Evolutionary conservation across 2,113 vertebrate genomes (phyloP), one percentile per base, ranked within the genome.

Genomic region (Chaenocephalus aceratus): DNA sequence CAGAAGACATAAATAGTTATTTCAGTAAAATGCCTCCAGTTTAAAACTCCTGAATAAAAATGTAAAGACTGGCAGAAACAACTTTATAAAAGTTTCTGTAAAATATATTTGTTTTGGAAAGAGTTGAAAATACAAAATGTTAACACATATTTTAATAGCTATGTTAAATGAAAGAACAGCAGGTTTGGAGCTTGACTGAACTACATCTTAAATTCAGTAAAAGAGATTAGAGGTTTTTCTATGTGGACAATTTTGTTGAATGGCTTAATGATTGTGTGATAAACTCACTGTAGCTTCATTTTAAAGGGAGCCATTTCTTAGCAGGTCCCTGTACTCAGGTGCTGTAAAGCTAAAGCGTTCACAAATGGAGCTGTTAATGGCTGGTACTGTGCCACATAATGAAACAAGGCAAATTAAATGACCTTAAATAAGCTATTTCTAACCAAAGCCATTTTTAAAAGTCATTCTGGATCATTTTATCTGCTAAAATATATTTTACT

Each of bases 231-330:
- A 52, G 56, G 45, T 44, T 41, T 51, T 69, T 30, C 30, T 41
- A 52, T 5, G 23, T 30, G 41, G 41, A 62, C 46, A 34, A n/a
- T 68, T 75, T 52, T 8, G 16, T 51, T 21, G 49, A 68, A 72
- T 63, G 49, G 45, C 45, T 48, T 61, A 77, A 78, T 4, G 76
- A 84, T 79, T 83, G 64, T 30, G 53, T 53, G 0, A 69, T 60
- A 41, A 77, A 4, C 8, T 21, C 11, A 6, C 49, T 46, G 44
- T 41, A 13, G 48, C 62, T 68, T 70, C 3, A 67, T 48, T 68
- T 87, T 61, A 79, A 62, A 61, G 13, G 26, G 14, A 44, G 61
- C 10, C 16, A 13, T 78, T 83, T 76, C 2, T 69, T 26, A 34
- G 44, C 41, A 65, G 66, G 26, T 71, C 46, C 10, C 2, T 23